Evolutionary conservation across 2,797 vertebrate species (phyloP), one percentile per base, ranked within the genome.

Genomic region (Melanogrammus aeglefinus): DNA sequence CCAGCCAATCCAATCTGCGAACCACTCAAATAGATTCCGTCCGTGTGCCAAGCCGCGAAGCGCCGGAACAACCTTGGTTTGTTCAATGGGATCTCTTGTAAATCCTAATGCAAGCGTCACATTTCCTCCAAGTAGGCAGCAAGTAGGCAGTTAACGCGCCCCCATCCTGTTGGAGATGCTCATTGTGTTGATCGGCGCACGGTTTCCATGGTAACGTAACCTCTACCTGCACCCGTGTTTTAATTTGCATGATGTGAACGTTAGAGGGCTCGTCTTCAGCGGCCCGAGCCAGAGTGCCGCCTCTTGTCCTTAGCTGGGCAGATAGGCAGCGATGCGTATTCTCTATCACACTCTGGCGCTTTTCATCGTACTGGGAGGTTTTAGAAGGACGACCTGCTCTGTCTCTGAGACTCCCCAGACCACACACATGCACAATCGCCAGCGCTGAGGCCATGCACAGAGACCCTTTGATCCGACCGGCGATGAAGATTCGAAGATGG

Each of bases 11-110:
- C 73, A 79, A 80, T 76, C 80, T 21, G 63, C 72, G 77, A 81
- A 83, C 84, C 82, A 29, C 85, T 82, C 77, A 57, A 31, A 82
- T 27, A 51, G 71, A 80, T 76, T 38, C 75, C 73, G 41, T 80
- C 74, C 80, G 69, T 79, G 9, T 76, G 78, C 83, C 81, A 84
- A 81, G 72, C 70, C 70, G 27, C 75, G 39, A 74, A 84, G n/a
- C 63, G 73, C 73, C 78, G 79, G 33, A 82, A 75, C 77, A 29
- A 74, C n/a, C 27, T 18, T 10, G 29, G 33, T 27, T 63, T 35
- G 69, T 63, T 7, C 16, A 78, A 74, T 21, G 12, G 35, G 7
- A 10, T 16, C 63, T 38, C 47, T 57, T 66, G 74, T 83, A 29
- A 71, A 69, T 3, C 24, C 63, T 69, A 7, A 63, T 3, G 57